Percentiles rank a stretch among this genome's conserved stretches.
Evolutionary conservation across 2,113 vertebrate genomes (phyloP).

Genomic region (Sorex araneus): DNA sequence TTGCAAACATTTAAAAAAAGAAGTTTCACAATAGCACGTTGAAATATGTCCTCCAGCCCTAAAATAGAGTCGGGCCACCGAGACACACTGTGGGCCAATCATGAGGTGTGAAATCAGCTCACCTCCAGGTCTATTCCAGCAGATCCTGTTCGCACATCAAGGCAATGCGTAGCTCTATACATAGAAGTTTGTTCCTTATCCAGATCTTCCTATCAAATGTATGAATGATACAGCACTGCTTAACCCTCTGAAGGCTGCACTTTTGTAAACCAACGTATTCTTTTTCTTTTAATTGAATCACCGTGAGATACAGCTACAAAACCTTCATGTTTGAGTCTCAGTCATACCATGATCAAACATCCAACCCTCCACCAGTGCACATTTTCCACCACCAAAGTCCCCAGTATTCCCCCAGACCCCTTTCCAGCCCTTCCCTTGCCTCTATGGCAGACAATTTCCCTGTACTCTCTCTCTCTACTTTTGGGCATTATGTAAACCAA

Average conservation of each 20-base stretch:
- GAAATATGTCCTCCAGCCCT: background rate
- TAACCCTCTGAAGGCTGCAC: background rate
- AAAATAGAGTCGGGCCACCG: constrained; percentile 13
- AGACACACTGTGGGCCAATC: background rate
- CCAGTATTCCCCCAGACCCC: too few species aligned
- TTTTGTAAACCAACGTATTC: constrained; percentile 42
- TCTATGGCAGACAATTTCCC: too few species aligned
- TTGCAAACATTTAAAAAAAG: constrained; percentile 41
- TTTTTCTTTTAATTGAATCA: background rate
- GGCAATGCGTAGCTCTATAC: background rate
- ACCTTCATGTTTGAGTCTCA: too few species aligned
- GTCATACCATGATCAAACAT: too few species aligned
- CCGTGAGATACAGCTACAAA: too few species aligned
- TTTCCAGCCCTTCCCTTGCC: too few species aligned
- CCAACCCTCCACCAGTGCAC: too few species aligned
- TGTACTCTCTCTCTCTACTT: too few species aligned
- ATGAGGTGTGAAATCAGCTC: constrained; percentile 38
- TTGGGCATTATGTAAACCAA: background rate
- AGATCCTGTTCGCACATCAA: background rate
- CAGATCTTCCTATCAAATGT: background rate
- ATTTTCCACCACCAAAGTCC: too few species aligned
- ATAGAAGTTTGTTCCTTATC: background rate
- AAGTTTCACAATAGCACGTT: background rate
- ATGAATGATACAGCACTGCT: background rate
- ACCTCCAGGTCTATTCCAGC: background rate